Conservation (phyloP, 2,888 invertebrate genomes). For the Elegia similella region DNA sequence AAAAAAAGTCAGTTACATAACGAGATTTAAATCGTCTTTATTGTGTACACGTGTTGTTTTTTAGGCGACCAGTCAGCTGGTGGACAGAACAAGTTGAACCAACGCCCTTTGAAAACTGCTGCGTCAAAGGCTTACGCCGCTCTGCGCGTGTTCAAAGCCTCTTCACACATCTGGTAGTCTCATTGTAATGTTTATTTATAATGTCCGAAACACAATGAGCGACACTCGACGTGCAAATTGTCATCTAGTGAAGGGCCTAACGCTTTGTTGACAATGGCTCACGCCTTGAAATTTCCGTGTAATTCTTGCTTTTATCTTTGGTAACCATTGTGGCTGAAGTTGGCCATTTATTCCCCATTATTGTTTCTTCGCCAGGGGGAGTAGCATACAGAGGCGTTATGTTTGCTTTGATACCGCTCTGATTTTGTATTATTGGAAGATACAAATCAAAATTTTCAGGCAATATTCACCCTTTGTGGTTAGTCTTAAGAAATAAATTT, state of each 20-base stretch:
- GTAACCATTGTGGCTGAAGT: slow-evolving; percentile 66
- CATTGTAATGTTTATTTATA: slow-evolving; percentile 73
- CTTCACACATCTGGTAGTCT: slow-evolving; percentile 65
- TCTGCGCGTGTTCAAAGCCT: slow-evolving; percentile 33
- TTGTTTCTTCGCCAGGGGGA: slow-evolving; percentile 65
- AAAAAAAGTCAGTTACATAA: neutral
- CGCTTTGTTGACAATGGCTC: slow-evolving; percentile 56
- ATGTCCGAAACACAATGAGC: slow-evolving; percentile 58
- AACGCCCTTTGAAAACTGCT: slow-evolving; percentile 25
- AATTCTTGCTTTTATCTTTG: slow-evolving; percentile 74
- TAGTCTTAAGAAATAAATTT: slow-evolving; percentile 17
- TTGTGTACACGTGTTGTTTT: slow-evolving; percentile 21
- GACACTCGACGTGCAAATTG: slow-evolving; percentile 74
- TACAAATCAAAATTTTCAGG: neutral
- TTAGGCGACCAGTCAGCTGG: slow-evolving; percentile 37
- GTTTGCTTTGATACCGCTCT: slow-evolving; percentile 64
- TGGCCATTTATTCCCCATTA: slow-evolving; percentile 72
- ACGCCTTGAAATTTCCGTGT: slow-evolving; percentile 76
- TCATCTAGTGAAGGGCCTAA: slow-evolving; percentile 62
- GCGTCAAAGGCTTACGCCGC: slow-evolving; percentile 52
- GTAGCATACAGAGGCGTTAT: slow-evolving; percentile 65
- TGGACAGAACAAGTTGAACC: slow-evolving; percentile 33
- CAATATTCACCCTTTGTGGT: slow-evolving; percentile 22
- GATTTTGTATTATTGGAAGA: slow-evolving; percentile 34
- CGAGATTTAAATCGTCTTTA: slow-evolving; percentile 11